Evolutionary conservation across 2,888 invertebrate genomes (phyloP).

Genomic region (Erebia ligea): DNA sequence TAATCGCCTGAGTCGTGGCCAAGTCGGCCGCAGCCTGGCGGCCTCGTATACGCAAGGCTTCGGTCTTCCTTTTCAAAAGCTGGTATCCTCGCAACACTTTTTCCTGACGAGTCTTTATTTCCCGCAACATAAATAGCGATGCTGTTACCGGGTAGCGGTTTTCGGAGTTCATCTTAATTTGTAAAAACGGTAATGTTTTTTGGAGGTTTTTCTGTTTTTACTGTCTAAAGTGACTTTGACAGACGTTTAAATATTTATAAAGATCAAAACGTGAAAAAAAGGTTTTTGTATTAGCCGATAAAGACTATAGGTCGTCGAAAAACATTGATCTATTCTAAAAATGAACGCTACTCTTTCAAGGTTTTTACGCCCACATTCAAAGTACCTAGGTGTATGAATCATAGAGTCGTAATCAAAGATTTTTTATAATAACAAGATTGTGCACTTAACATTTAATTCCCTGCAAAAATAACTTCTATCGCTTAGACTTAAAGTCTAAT

Average conservation of each 20-base stretch:
- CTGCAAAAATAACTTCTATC: too few species aligned
- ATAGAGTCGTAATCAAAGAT: too few species aligned
- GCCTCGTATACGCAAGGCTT: slow-evolving; percentile 66
- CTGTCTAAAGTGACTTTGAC: neutral
- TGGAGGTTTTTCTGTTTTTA: neutral
- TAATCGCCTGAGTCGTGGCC: slow-evolving; percentile 61
- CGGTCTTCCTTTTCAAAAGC: slow-evolving; percentile 67
- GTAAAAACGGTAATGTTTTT: neutral
- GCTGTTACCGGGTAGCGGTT: slow-evolving; percentile 74
- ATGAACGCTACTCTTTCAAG: too few species aligned
- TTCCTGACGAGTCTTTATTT: slow-evolving; percentile 71
- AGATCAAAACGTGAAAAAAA: too few species aligned
- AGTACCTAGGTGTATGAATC: too few species aligned
- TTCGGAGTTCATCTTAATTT: slow-evolving; percentile 63
- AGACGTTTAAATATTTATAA: neutral
- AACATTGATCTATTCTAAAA: too few species aligned
- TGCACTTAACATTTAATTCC: too few species aligned
- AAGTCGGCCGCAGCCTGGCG: slow-evolving; percentile 67
- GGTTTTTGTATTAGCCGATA: too few species aligned
- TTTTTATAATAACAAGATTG: too few species aligned
- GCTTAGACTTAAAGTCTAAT: too few species aligned
- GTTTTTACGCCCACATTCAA: too few species aligned
- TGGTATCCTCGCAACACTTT: slow-evolving; percentile 69
- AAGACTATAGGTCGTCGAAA: too few species aligned
- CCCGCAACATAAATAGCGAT: slow-evolving; percentile 72